Conservation (phyloP, 2,113 vertebrate species). For the Plecotus auritus region DNA sequence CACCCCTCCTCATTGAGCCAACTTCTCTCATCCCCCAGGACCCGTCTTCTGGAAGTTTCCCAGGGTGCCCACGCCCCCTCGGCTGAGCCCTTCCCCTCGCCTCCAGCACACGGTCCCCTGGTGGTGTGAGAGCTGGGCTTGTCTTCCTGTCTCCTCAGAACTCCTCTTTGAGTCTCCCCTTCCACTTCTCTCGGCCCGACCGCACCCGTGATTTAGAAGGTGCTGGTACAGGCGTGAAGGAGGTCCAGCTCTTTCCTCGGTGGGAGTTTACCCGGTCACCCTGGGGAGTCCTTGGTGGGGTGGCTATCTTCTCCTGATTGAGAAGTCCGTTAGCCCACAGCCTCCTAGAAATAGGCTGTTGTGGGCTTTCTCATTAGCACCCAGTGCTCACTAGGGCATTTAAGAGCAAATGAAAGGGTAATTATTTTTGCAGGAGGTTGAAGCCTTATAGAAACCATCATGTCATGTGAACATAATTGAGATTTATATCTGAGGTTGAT, state of each 20-base stretch:
- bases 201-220: not conserved
- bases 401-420: not conserved
- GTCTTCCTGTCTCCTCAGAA: not conserved
- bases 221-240: rapidly evolving
- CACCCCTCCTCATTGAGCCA: not conserved
- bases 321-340: not conserved
- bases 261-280: not conserved
- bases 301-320: not conserved
- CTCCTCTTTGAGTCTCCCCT: not conserved
- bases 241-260: not conserved
- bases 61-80: not conserved
- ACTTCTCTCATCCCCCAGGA: not conserved
- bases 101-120: not conserved
- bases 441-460: not conserved
- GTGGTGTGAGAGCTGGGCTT: not conserved
- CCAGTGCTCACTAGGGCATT: not conserved
- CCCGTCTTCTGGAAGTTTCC: not conserved
- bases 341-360: not conserved
- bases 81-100: rapidly evolving
- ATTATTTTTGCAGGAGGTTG: not conserved
- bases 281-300: not conserved
- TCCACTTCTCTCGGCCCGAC: not conserved
- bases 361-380: not conserved
- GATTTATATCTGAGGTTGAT: not conserved
- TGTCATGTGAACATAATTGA: not conserved